Conservation (phyloP, 2,797 vertebrate genomes). For the Loriculus beryllinus region DNA sequence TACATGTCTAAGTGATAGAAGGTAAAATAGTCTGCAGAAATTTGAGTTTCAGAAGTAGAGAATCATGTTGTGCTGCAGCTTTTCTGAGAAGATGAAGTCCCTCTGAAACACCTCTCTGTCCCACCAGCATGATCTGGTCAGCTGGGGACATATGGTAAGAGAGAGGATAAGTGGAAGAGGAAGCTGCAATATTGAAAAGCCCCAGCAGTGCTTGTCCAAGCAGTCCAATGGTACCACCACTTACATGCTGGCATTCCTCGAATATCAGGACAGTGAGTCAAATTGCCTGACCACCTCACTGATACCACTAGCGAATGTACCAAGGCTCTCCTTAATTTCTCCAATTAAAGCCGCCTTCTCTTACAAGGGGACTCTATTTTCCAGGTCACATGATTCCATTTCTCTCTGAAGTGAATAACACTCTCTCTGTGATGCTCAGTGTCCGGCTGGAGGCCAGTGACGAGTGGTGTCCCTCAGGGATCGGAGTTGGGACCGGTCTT, state of each 20-base stretch:
- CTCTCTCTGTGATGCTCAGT: background rate
- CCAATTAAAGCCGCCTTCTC: background rate
- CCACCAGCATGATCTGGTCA: background rate
- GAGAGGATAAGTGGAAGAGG: background rate
- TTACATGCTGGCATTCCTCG: background rate
- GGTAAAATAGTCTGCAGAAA: background rate
- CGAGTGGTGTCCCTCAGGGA: too few relatives aligned
- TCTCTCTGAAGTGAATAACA: background rate
- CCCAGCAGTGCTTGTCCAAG: background rate
- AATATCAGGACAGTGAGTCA: background rate
- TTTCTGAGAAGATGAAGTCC: background rate
- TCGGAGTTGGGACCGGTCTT: too few relatives aligned
- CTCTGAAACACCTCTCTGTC: background rate
- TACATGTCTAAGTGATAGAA: background rate
- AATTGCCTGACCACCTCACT: background rate
- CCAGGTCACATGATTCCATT: background rate
- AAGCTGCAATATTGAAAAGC: background rate
- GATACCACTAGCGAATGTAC: background rate
- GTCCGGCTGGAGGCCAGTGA: too few relatives aligned
- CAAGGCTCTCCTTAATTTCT: background rate
- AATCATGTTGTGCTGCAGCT: background rate
- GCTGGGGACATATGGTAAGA: background rate
- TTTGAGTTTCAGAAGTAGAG: background rate
- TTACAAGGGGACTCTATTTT: background rate
- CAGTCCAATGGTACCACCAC: background rate